A percentile compares a stretch with the other conserved stretches of the same genome.
These are phyloP conservation scores for Papilio elwesi DNA, from an alignment of 2,888 invertebrate species.

Conservation along the genomic window DNA sequence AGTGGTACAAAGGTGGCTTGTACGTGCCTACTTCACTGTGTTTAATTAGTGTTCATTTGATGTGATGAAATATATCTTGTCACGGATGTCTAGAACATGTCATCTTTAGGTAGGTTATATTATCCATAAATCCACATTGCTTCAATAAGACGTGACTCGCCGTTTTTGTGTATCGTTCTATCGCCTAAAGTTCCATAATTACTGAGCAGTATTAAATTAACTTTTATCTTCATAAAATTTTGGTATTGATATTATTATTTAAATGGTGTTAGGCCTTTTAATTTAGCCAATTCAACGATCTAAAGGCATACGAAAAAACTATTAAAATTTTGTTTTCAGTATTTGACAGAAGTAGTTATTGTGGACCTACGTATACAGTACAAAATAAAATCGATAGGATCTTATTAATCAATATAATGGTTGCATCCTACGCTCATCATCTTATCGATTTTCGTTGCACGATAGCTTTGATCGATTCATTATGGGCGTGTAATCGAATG, in stretches of 20 bases:
- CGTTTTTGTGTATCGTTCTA: neutral
- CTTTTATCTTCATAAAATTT: neutral
- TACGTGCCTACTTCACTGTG: slow-evolving; percentile 5
- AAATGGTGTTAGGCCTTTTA: too few species aligned
- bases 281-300: too few species aligned
- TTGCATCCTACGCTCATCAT: slow-evolving; percentile 27
- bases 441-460: slow-evolving; percentile 65
- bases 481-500: slow-evolving; percentile 68
- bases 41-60: slow-evolving; percentile 18
- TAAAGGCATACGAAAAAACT: too few species aligned
- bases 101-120: slow-evolving; percentile 10
- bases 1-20: slow-evolving; percentile 19
- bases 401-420: neutral
- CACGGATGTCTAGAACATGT: neutral
- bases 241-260: neutral
- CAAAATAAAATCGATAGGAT: neutral
- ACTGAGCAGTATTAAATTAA: too few species aligned
- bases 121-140: slow-evolving; percentile 3
- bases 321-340: too few species aligned
- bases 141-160: slow-evolving; percentile 17
- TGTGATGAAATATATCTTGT: slow-evolving; percentile 22
- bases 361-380: too few species aligned
- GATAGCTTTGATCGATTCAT: slow-evolving; percentile 63
- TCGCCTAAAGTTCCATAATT: slow-evolving; percentile 10
- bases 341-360: too few species aligned